Base-by-base conservation (phyloP, 2,888 invertebrate species). In the Caenorhabditis sp. region DNA sequence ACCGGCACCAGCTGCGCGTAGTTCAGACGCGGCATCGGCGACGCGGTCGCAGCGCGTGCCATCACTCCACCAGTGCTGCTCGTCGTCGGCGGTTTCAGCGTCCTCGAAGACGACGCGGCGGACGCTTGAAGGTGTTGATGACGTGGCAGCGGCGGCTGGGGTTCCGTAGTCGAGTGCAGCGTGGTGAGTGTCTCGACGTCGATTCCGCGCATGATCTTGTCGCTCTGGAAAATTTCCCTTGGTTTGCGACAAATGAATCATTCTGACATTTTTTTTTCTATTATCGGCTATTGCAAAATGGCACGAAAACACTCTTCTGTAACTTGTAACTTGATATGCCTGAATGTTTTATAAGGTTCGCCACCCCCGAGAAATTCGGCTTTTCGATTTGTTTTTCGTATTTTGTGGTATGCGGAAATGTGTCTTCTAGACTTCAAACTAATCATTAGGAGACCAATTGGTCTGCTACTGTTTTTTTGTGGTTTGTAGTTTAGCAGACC, bases 201-300 rank as follows among this genome's bases (percentile, higher is more conserved):
- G 56, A 82, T 59, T 22, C 82, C 82, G 22, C 82, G 76, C 82
- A 82, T 82, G 54, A 82, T 82, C 66, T 76, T 70, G 56, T 76
- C 70, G 41, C 51, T 72, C 82, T 82, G 51, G 16, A 44, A n/a
- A 38, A 10, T 16, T 2, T 59, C n/a, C n/a, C n/a, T 16, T 31
- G 12, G 59, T 59, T 59, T 31, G 35, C 19, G 19, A 35, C 26
- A 5, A 26, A 35, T 41, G 7, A 19, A 38, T 38, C 2, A 44
- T 44, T 44, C 44, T 14, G 44, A 44, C 44, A 14, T 16, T 12
- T 14, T 31, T 31, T 31, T 31, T 7, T n/a, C n/a, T n/a, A n/a
- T n/a, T n/a, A n/a, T n/a, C n/a, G n/a, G n/a, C 31, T 31, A 31
- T 31, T 31, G 31, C 31, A 31, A 31, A 31, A 31, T 31, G 31